Conservation (phyloP, 2,113 vertebrate genomes). For the Probosciger aterrimus region DNA sequence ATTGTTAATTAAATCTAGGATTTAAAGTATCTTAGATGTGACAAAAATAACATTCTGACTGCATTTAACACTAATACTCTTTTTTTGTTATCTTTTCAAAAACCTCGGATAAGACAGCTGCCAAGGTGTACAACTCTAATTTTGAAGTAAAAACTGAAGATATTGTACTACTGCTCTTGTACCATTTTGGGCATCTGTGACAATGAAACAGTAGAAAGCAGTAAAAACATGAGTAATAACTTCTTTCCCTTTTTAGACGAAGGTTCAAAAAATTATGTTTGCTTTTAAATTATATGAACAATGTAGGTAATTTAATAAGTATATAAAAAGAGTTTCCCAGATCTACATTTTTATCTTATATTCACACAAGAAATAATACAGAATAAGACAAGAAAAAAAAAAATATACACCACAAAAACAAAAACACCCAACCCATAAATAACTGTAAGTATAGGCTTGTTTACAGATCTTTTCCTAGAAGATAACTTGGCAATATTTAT, state of each 20-base stretch:
- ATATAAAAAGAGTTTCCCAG: background rate
- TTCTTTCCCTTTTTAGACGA: background rate
- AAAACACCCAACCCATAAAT: background rate
- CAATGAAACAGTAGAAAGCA: background rate
- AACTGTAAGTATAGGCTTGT: background rate
- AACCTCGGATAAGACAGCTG: background rate
- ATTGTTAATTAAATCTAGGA: background rate
- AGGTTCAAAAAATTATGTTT: background rate
- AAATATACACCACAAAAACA: background rate
- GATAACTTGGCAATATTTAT: conserved; percentile 31
- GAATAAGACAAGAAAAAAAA: background rate
- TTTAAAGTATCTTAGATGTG: background rate
- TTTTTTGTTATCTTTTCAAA: background rate
- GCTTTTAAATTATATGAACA: background rate
- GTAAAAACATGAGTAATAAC: background rate
- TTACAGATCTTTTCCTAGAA: background rate
- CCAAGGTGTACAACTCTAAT: background rate
- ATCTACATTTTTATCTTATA: background rate
- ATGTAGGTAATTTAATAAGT: background rate
- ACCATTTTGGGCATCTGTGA: background rate
- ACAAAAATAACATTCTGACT: background rate
- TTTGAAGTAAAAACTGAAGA: background rate
- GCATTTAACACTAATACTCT: background rate
- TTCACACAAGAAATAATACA: background rate
- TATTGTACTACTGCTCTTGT: background rate